Evolutionary conservation across 1,140 invertebrate genomes (phyloP).

Genomic region (Drosophila truncata): DNA sequence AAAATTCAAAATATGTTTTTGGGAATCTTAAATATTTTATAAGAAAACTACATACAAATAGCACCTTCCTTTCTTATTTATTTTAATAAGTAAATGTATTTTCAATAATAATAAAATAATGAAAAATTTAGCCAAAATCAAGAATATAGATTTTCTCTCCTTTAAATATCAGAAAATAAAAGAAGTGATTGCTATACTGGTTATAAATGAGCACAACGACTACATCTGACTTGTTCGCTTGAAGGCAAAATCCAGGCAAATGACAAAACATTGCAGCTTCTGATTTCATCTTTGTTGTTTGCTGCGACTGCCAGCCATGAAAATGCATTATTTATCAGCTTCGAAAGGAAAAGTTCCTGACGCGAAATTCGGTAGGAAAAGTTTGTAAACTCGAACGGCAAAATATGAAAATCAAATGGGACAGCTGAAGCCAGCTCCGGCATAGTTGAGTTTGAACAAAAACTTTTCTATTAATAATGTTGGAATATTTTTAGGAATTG

Average conservation of each 20-base stretch:
- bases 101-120: no score
- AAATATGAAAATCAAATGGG: slow-evolving; percentile 33
- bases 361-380: slow-evolving; percentile 25
- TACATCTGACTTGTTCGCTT: slow-evolving; percentile 48
- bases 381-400: slow-evolving; percentile 12
- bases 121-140: neutral
- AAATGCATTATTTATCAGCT: slow-evolving; percentile 48
- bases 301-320: slow-evolving; percentile 6
- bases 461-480: slow-evolving; percentile 21
- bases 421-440: slow-evolving; percentile 8
- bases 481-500: neutral
- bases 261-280: slow-evolving; percentile 24
- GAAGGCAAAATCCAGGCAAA: slow-evolving; percentile 37
- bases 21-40: no score
- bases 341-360: slow-evolving; percentile 9
- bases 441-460: slow-evolving; percentile 9
- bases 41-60: no score
- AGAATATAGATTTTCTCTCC: neutral
- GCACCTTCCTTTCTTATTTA: neutral
- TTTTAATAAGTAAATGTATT: no score
- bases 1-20: no score
- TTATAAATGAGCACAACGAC: slow-evolving; percentile 57
- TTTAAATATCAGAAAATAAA: neutral
- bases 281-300: slow-evolving; percentile 33
- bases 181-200: slow-evolving; percentile 29